Evolutionary conservation across 1,140 invertebrate species (phyloP).

Genomic region (Samia ricini): DNA sequence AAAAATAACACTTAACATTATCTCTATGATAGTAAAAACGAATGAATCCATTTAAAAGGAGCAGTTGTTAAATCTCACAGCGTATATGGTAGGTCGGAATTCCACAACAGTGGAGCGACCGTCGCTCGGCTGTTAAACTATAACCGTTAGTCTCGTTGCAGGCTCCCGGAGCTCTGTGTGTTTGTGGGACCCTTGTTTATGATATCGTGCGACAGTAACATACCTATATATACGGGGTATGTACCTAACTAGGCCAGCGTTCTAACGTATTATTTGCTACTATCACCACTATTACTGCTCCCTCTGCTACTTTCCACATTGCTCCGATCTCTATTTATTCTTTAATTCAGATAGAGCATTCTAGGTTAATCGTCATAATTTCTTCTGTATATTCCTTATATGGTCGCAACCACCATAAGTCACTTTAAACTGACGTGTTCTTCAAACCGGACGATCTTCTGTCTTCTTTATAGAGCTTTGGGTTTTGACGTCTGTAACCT

Average conservation of each 20-base stretch:
- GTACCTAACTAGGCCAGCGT: not conserved
- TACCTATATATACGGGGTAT: not conserved
- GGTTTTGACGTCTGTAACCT: no score
- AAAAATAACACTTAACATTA: not conserved
- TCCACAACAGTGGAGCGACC: not conserved
- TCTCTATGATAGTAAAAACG: not conserved
- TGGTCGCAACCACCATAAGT: no score
- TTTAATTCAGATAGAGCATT: no score
- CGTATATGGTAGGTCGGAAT: not conserved
- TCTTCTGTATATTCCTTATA: no score
- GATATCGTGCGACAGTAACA: constrained; percentile 12
- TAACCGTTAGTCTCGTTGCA: constrained; percentile 22
- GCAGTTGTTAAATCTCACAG: not conserved
- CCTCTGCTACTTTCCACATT: no score
- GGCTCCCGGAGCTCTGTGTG: not conserved
- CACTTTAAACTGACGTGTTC: no score
- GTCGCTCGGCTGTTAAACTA: constrained; percentile 17
- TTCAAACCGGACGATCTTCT: no score
- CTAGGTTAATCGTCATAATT: no score
- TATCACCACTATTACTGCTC: no score
- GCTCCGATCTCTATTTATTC: no score
- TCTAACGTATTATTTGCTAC: not conserved
- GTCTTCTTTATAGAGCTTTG: no score
- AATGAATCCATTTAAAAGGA: not conserved
- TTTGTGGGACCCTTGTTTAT: constrained; percentile 16